Conservation (phyloP, 2,797 vertebrate species). For the Gambusia yucatana region DNA sequence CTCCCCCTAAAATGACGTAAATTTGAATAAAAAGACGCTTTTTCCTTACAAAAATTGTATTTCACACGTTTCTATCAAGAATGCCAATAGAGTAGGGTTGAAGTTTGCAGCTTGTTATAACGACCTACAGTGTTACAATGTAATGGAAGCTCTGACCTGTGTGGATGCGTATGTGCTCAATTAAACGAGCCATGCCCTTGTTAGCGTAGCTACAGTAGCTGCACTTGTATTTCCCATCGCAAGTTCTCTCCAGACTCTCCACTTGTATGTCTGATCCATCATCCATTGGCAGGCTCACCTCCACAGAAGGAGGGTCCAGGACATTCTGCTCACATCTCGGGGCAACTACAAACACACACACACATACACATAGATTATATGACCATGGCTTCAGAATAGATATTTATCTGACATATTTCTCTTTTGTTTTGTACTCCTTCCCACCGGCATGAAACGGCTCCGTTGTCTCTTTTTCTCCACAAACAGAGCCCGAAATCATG, state of each 20-base stretch:
- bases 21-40: neutral
- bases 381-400: neutral
- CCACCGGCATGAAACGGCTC: slow-evolving; percentile 64
- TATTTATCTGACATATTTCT: neutral
- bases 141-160: slow-evolving; percentile 84
- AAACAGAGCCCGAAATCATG: slow-evolving; percentile 98
- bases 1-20: neutral
- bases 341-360: slow-evolving; percentile 73
- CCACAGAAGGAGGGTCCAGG: slow-evolving; percentile 91
- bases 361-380: neutral
- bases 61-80: neutral
- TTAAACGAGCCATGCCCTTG: slow-evolving; percentile 95
- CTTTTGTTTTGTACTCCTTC: neutral
- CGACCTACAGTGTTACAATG: neutral
- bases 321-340: slow-evolving; percentile 87
- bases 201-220: slow-evolving; percentile 99
- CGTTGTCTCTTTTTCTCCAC: slow-evolving; percentile 89
- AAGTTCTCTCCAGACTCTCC: slow-evolving; percentile 96
- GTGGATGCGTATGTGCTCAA: slow-evolving; percentile 97
- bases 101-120: neutral
- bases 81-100: neutral
- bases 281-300: slow-evolving; percentile 89
- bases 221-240: slow-evolving; percentile 97
- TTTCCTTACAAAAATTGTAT: neutral
- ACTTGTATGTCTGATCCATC: slow-evolving; percentile 93